phyloP scores from a whole-genome alignment of 2,888 invertebrate species.

The Hydraecia micacea region DNA sequence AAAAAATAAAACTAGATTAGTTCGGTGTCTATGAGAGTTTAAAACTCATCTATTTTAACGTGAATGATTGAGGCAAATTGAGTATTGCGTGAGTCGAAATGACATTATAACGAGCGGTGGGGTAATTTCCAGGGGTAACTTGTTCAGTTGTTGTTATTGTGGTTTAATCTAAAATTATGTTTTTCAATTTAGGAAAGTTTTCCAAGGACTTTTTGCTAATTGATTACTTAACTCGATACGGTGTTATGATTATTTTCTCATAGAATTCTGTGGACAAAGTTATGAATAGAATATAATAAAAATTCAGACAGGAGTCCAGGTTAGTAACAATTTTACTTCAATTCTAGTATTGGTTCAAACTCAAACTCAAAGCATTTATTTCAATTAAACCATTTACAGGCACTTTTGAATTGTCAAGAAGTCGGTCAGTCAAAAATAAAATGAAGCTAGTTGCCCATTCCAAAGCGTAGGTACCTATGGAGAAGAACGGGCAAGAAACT shows the following conservation, averaged over 20 bases:
- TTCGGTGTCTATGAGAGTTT: background rate
- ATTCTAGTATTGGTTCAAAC: too few species aligned
- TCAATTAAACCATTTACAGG: too few species aligned
- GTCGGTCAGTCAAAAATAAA: too few species aligned
- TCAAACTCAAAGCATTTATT: too few species aligned
- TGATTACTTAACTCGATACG: background rate
- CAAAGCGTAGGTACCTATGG: too few species aligned
- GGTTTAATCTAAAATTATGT: conserved; percentile 36
- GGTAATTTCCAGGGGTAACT: conserved; percentile 5
- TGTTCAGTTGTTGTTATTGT: background rate
- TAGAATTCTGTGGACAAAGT: background rate
- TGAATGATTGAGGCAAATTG: background rate
- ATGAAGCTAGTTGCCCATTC: too few species aligned
- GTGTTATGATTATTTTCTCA: background rate
- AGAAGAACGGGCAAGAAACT: too few species aligned
- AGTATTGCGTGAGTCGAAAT: conserved; percentile 49
- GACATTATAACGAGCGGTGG: conserved; percentile 47
- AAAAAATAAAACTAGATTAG: background rate
- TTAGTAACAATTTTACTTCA: too few species aligned
- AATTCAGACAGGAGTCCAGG: too few species aligned
- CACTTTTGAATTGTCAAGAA: too few species aligned
- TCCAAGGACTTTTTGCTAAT: background rate
- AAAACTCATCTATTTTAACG: background rate
- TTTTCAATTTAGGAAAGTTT: conserved; percentile 31
- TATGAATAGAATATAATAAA: background rate